Conservation (phyloP, 2,113 vertebrate species). For the Labrus mixtus region DNA sequence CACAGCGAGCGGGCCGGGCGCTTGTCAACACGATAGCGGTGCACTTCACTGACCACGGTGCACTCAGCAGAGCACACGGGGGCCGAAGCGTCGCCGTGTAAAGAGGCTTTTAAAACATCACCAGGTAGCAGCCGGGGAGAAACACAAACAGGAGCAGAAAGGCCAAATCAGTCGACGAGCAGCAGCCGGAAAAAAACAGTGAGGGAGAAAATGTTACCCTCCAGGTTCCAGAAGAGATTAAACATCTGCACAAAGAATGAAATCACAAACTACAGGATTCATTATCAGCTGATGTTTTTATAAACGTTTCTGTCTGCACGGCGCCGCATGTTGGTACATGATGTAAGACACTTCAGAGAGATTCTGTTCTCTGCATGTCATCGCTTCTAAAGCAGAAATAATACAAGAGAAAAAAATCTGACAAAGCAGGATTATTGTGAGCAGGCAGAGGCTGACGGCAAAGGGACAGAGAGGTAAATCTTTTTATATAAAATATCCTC, state of each 20-base stretch:
- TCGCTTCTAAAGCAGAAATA: not conserved
- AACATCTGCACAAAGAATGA: no score
- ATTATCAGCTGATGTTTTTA: no score
- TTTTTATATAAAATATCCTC: not conserved
- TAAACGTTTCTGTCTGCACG: not conserved
- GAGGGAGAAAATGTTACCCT: not conserved
- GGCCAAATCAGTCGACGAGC: no score
- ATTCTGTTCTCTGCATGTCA: not conserved
- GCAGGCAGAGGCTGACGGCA: not conserved
- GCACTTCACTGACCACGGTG: conserved; percentile 47
- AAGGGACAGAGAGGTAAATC: not conserved
- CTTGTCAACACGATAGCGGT: conserved; percentile 63
- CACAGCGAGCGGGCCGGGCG: conserved; percentile 39
- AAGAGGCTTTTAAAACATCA: conserved; percentile 14
- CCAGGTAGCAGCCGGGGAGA: no score
- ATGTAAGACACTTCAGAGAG: not conserved
- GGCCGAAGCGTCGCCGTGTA: conserved; percentile 1
- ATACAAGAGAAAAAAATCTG: not conserved
- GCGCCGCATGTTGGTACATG: not conserved
- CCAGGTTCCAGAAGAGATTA: not conserved
- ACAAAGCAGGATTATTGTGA: conserved; percentile 11
- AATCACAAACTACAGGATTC: no score
- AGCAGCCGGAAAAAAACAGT: not conserved
- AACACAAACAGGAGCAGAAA: not conserved
- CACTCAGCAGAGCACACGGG: conserved; percentile 24